Conservation (phyloP, 2,888 invertebrate genomes). For the Dermolepida albohirtum region DNA sequence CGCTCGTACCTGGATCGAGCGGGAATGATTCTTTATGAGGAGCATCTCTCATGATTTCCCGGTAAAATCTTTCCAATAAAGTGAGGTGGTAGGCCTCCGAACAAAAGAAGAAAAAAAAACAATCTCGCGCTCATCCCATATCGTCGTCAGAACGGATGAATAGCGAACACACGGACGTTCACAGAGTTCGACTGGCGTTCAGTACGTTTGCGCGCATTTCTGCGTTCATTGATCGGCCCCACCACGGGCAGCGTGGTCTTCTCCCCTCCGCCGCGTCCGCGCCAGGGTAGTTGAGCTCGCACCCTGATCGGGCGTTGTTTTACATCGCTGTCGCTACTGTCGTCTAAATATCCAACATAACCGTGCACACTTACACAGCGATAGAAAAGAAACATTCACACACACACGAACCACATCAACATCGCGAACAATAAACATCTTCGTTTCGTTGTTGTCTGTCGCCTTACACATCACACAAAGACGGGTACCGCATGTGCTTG, state of each 20-base stretch:
- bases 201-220: conserved; percentile 52
- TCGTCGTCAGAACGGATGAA: background rate
- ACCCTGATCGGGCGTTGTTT: conserved; percentile 61
- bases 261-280: conserved; percentile 55
- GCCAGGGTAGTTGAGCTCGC: conserved; percentile 60
- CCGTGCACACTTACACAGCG: conserved; percentile 1
- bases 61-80: background rate
- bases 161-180: conserved; percentile 16
- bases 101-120: too few species aligned
- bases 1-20: background rate
- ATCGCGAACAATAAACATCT: background rate
- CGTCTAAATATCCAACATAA: background rate
- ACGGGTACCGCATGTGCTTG: conserved; percentile 43
- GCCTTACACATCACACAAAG: background rate
- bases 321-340: conserved; percentile 22
- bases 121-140: background rate
- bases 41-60: conserved; percentile 8
- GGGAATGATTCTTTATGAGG: too few species aligned
- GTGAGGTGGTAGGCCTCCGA: background rate
- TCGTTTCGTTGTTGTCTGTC: background rate
- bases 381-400: background rate
- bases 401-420: background rate
- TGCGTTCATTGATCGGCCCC: conserved; percentile 63
- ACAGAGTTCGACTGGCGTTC: conserved; percentile 13
- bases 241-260: conserved; percentile 51